Evolutionary conservation across 2,888 invertebrate genomes (phyloP), one percentile per base, ranked within the genome.

Genomic region (Agonopterix alstromeriana): DNA sequence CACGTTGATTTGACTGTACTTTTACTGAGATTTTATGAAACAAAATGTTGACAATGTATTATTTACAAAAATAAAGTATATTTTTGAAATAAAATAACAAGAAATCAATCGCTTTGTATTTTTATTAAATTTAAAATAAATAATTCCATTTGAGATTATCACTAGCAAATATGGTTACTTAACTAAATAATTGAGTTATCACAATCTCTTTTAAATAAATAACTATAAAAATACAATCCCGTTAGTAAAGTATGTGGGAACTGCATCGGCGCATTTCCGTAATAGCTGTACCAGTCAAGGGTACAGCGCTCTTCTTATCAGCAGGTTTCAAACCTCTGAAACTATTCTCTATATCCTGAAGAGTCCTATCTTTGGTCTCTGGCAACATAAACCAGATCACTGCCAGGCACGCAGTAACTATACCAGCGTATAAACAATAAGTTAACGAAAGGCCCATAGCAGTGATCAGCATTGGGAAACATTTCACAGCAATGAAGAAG

Each of bases 401-500:
- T 1, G 80, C 69, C 38, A 92, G 89, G 38, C 91, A 64, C 0
- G 90, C 56, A 0, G 90, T 77, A 41, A 92, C 89, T 0, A 83
- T 63, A 1, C 90, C 90, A 4, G 90, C 91, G 61, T 92, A 94
- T 51, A 92, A 65, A 36, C 88, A 72, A 65, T 93, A 94, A 0
- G 92, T 90, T n/a, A 87, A 78, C 2, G 89, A 82, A 8, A 90
- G 73, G 9, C 92, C 92, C 40, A 92, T 79, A 10, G 66, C 53
- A 1, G 58, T 58, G 38, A 86, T 89, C 63, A 93, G 71, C n/a
- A 84, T 72, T 0, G 93, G 93, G 67, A 91, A 91, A 35, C 89
- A 89, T 73, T 94, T 93, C 1, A 94, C 91, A 10, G 92, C 91
- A 1, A 91, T 56, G 58, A 94, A 94, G 56, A 92, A 91, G 56